Base-by-base conservation (phyloP, 2,797 vertebrate species). In the Holocentrus rufus region DNA sequence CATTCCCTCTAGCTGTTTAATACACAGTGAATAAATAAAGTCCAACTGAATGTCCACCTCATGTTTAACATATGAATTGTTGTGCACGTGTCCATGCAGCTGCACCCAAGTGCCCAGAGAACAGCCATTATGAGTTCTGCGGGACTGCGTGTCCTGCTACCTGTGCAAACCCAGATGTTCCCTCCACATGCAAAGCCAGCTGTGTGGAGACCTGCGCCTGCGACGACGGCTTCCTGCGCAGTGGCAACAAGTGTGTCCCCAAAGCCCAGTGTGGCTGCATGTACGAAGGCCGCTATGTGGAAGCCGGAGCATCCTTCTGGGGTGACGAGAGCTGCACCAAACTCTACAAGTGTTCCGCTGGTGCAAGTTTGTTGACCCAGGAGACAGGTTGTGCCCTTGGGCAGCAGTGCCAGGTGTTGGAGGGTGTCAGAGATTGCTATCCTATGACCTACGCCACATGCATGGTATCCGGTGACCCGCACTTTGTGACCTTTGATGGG, bases 161-260 rank as follows among this genome's bases (percentile, higher is more conserved):
- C 1, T 95, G 95, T 80, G 69, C 87, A 3, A 8, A 90, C 1
- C 57, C 15, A 0, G 74, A 84, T 0, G n/a, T 25, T 0, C 81
- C 91, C 0, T 0, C 85, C 5, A 1, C 68, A 4, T 96, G 95
- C 67, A 22, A 0, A 0, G 70, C 36, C 60, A 72, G 69, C 0
- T 96, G 95, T 0, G 87, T 93, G 42, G 95, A 95, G 85, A 86
- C 87, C 15, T 95, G 95, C 1, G 78, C 80, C 49, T 96, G 95
- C 49, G 54, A 88, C 0, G 10, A 84, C 0, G 92, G 93, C 13
- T 91, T 93, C 0, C 39, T 94, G 30, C 76, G 90, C 61, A 93
- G 92, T 0, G 92, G 87, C 0, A 83, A 77, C 1, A 63, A 74
- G 4, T 95, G 95, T 0, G 87, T 95, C 46, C 67, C 84, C 0